Base-by-base conservation (phyloP, 2,797 vertebrate species). In the Adrianichthys oophorus region DNA sequence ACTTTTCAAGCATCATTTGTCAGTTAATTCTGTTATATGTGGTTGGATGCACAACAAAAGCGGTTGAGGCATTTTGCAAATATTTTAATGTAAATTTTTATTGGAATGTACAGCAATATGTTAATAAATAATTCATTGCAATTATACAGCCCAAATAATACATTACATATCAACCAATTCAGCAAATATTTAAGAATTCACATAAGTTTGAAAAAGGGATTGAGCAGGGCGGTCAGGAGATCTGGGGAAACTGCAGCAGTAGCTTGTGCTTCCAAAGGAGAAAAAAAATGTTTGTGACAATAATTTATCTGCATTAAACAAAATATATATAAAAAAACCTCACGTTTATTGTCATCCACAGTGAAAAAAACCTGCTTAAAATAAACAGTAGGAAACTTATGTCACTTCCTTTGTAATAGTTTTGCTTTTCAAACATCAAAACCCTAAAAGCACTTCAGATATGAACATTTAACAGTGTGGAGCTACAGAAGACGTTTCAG, bases 91-190 rank as follows among this genome's bases (percentile, higher is more conserved):
- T 86, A 88, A 87, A 83, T 80, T 81, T 82, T 69, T 70, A 85
- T 86, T 65, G 75, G 70, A 84, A 87, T 89, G 72, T 88, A 89
- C 84, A 89, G 65, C 82, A 86, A 84, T 85, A 83, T 80, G 75
- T 87, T 85, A 86, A 91, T 91, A 90, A 91, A 91, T 90, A 91
- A 85, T 85, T 82, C 70, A 89, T 87, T 78, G 81, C 86, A 87
- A 77, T 78, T 84, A 67, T 88, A 85, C 79, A 89, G 75, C 73
- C 84, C 70, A 85, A 85, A 84, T 78, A 82, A 86, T 86, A 84
- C 79, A 80, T 79, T 81, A 89, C 76, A 82, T 68, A 69, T 85
- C 73, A 82, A 77, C 50, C 65, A 78, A 85, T 68, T 83, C 84
- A 84, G 84, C 65, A 79, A 83, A 83, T 58, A 85, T 73, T 72